Percentiles rank a stretch among this genome's conserved stretches.
These are phyloP conservation scores for Hypotaenidia okinawae DNA, from an alignment of 2,797 vertebrate species.

Conservation along the genomic window DNA sequence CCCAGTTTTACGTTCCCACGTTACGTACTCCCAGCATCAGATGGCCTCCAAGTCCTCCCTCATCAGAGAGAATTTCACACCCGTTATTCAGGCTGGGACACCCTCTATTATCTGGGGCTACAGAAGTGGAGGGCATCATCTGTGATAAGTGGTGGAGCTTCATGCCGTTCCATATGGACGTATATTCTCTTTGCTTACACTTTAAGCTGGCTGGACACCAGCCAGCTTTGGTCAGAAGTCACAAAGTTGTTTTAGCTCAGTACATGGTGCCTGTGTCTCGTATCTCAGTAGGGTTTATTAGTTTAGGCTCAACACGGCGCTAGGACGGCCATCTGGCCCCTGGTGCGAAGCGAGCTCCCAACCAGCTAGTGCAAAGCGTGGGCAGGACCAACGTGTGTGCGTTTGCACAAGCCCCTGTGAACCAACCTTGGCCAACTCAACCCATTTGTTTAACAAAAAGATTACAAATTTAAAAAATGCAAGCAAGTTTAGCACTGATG, in stretches of 20 bases:
- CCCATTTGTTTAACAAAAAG: accelerated
- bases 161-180: conserved; percentile 52
- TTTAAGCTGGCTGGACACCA: conserved; percentile 55
- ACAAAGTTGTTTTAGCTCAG: conserved; percentile 60
- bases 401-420: neutral
- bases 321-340: conserved; percentile 51
- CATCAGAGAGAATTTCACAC: conserved; percentile 36
- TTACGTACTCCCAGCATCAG: neutral
- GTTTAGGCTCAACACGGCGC: conserved; percentile 17
- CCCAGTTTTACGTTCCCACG: neutral
- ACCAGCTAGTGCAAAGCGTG: conserved; percentile 24
- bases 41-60: conserved; percentile 20
- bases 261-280: conserved; percentile 25
- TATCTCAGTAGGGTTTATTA: conserved; percentile 40
- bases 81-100: conserved; percentile 23
- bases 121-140: conserved; percentile 53
- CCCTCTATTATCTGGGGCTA: conserved; percentile 22
- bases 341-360: neutral
- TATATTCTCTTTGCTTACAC: neutral
- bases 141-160: conserved; percentile 33
- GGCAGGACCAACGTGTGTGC: neutral
- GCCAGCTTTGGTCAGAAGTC: conserved; percentile 69
- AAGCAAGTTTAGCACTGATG: neutral
- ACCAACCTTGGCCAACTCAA: conserved; percentile 12
- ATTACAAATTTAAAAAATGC: accelerated